phyloP scores from a whole-genome alignment of 2,888 invertebrate species.

The Athalia cordata region DNA sequence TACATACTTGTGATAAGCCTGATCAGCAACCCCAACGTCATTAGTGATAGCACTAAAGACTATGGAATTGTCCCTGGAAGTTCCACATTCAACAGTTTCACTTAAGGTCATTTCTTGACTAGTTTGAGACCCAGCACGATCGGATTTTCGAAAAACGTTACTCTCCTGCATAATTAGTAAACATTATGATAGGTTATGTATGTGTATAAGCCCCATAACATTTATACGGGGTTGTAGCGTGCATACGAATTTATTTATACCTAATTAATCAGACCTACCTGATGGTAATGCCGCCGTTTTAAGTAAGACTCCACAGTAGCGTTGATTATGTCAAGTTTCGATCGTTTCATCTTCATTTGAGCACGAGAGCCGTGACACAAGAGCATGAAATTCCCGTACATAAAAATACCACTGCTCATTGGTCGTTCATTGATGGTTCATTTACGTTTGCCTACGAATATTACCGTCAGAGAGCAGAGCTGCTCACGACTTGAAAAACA shows the following conservation, averaged over 20 bases:
- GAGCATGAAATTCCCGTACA: constrained; percentile 53
- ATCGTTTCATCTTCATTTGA: constrained; percentile 77
- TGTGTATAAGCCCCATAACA: constrained; percentile 6
- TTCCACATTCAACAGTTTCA: constrained; percentile 82
- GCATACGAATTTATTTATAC: neutral
- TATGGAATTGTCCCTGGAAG: constrained; percentile 85
- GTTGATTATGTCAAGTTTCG: constrained; percentile 81
- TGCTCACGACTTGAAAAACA: neutral
- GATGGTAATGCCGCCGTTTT: constrained; percentile 80
- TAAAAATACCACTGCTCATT: constrained; percentile 52
- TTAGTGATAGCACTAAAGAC: constrained; percentile 86
- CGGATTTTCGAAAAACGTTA: constrained; percentile 78
- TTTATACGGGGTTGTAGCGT: neutral
- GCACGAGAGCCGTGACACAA: constrained; percentile 55
- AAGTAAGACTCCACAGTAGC: constrained; percentile 81
- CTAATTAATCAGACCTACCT: constrained; percentile 71
- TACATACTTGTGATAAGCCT: constrained; percentile 82
- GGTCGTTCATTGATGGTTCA: no score
- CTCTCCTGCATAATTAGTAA: constrained; percentile 75
- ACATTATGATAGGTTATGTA: constrained; percentile 61
- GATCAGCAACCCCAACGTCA: constrained; percentile 84
- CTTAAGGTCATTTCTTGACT: constrained; percentile 82
- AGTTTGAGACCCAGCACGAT: constrained; percentile 77
- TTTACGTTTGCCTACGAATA: no score
- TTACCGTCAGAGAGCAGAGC: no score